Evolutionary conservation across 2,113 vertebrate genomes (phyloP).

Genomic region (Apeltes quadracus): DNA sequence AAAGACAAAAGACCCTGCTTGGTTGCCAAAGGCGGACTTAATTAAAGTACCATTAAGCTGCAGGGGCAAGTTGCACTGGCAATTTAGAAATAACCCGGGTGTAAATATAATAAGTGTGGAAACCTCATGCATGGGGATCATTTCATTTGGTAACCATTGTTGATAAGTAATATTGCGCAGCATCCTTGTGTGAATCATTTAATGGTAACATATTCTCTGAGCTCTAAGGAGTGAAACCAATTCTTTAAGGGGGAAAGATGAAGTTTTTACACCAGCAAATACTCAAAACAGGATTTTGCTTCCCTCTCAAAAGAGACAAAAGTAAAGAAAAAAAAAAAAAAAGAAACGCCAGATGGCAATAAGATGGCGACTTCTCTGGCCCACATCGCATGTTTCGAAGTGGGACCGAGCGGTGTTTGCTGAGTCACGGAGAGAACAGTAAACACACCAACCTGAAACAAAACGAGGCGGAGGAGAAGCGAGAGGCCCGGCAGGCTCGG

Average conservation of each 20-base stretch:
- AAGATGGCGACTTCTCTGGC: constrained; percentile 18
- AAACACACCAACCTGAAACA: constrained; percentile 48
- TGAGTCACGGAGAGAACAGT: background rate
- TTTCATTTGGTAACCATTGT: constrained; percentile 34
- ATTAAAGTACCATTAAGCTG: constrained; percentile 38
- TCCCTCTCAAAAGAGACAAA: no score
- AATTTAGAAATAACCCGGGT: constrained; percentile 34
- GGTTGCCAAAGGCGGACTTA: constrained; percentile 32
- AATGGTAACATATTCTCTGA: background rate
- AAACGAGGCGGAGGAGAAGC: constrained; percentile 48
- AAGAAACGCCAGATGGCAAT: no score
- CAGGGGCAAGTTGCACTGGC: constrained; percentile 25
- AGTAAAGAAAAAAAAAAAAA: constrained; percentile 21
- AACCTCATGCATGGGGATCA: constrained; percentile 19
- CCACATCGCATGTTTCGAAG: constrained; percentile 15
- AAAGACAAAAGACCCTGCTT: constrained; percentile 1
- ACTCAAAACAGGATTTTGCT: no score
- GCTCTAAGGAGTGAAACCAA: background rate
- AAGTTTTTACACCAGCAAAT: no score
- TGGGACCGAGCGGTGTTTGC: constrained; percentile 30
- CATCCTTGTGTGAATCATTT: background rate
- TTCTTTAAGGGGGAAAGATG: background rate
- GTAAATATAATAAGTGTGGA: constrained; percentile 23
- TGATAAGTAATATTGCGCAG: constrained; percentile 10
- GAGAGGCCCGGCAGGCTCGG: constrained; percentile 64